Base-by-base conservation (phyloP, 2,888 invertebrate species). In the Drosophila imparisetae region DNA sequence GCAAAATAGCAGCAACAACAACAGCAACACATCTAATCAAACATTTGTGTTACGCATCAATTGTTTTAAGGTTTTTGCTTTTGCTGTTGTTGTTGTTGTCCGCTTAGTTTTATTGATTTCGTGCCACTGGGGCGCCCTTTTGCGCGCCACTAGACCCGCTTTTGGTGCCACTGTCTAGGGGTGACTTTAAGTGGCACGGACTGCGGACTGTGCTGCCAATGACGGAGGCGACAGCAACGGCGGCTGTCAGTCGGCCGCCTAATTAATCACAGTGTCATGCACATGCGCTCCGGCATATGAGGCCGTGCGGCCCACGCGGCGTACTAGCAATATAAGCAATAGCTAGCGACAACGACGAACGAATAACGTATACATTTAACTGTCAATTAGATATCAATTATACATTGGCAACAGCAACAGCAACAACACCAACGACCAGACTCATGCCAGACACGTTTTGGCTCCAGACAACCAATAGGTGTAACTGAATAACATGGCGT, bases 311-410 rank as follows among this genome's bases (percentile, higher is more conserved):
- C 90, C 86, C 88, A 90, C 86, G 72, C 81, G 81, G 78, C 89
- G 89, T 90, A 90, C 88, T 78, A 83, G 90, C 77, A 89, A 87
- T 78, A 34, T 21, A 24, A 34, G 53, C 34, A 34, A 87, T 77
- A 67, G 40, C 60, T 4, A 54, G 36, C 54, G 63, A 70, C 66
- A 55, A 57, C 61, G 18, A 30, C 64, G 34, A 52, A 49, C 63
- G 30, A 30, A 61, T 69, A 86, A 69, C 83, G 83, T 80, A 79
- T 76, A 63, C 83, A 86, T 83, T 86, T 81, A 86, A 86, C 90
- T 90, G 86, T 90, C 86, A 90, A 86, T 87, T 87, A 90, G 84
- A 86, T 88, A 88, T 90, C 90, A 90, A 87, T 87, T 88, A 90
- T 90, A 84, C 86, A 87, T 86, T 88, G 83, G 66, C 77, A 75